Evolutionary conservation across 2,797 vertebrate species (phyloP).

Genomic region (Podarcis siculus): DNA sequence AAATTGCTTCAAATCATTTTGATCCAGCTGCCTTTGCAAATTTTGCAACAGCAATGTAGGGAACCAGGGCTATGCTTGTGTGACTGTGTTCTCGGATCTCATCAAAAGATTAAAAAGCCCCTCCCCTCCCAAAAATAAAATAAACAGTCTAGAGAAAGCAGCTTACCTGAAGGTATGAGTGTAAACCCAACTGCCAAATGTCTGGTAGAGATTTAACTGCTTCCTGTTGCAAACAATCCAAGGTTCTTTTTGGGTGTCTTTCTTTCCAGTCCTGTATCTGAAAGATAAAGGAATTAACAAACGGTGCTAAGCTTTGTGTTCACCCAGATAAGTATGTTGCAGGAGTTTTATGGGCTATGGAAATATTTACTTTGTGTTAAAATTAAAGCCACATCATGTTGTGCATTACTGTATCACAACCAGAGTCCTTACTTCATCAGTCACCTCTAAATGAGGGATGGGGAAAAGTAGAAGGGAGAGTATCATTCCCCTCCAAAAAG

Average conservation of each 20-base stretch:
- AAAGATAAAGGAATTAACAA: slow-evolving; percentile 76
- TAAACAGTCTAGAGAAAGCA: slow-evolving; percentile 62
- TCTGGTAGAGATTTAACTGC: slow-evolving; percentile 63
- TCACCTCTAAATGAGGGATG: slow-evolving; percentile 5
- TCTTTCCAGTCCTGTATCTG: slow-evolving; percentile 72
- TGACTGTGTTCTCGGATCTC: slow-evolving; percentile 49
- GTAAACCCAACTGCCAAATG: slow-evolving; percentile 65
- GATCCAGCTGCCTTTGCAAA: slow-evolving; percentile 35
- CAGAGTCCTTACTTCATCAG: slow-evolving; percentile 25
- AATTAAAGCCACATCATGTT: slow-evolving; percentile 55
- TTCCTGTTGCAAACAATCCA: slow-evolving; percentile 65
- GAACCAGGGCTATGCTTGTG: slow-evolving; percentile 44
- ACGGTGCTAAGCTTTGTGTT: slow-evolving; percentile 68
- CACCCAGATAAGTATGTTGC: slow-evolving; percentile 68
- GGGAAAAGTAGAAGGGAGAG: neutral
- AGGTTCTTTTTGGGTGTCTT: slow-evolving; percentile 42
- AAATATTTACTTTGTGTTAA: slow-evolving; percentile 72
- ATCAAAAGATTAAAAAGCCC: slow-evolving; percentile 55
- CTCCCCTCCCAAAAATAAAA: slow-evolving; percentile 62
- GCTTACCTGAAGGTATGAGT: slow-evolving; percentile 69
- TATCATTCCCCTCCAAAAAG: neutral
- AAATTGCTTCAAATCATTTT: slow-evolving; percentile 32
- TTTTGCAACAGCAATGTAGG: slow-evolving; percentile 20
- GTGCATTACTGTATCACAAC: slow-evolving; percentile 43
- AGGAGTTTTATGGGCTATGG: slow-evolving; percentile 61